Percentiles rank a stretch among this genome's conserved stretches.
These are phyloP conservation scores for Pangasianodon gigas DNA, from an alignment of 2,113 vertebrate genomes.

Conservation along the genomic window DNA sequence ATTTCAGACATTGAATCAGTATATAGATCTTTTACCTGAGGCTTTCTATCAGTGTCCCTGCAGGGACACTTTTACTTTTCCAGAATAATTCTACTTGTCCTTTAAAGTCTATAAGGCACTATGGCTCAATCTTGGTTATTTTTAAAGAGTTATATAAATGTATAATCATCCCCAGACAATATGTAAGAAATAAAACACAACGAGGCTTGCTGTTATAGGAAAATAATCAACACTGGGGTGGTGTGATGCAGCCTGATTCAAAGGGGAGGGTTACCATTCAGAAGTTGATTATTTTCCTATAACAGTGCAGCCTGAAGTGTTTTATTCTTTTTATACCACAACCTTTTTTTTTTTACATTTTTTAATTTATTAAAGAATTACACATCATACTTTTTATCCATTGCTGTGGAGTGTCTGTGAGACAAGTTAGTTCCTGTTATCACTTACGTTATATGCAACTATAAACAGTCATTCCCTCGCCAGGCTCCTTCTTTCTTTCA, in stretches of 20 bases:
- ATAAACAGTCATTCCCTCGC: neutral
- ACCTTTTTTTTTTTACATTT: neutral
- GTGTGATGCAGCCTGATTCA: neutral
- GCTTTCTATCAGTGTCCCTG: conserved; percentile 15
- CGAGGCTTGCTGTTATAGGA: neutral
- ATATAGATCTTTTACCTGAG: conserved; percentile 35
- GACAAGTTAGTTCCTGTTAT: neutral
- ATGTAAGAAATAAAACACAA: neutral
- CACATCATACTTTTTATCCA: neutral
- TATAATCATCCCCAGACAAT: neutral
- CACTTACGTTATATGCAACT: neutral
- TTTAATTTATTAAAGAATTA: neutral
- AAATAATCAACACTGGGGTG: neutral
- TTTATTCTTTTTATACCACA: neutral
- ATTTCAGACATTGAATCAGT: conserved; percentile 22
- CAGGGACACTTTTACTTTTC: neutral
- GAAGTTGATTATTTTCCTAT: neutral
- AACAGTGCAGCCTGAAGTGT: neutral
- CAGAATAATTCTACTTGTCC: neutral
- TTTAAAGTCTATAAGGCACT: neutral
- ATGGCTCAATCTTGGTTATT: neutral
- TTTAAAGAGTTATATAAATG: neutral
- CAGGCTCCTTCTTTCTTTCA: neutral
- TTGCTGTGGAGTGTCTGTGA: neutral
- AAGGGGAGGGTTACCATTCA: neutral